Percentiles rank a stretch among this genome's conserved stretches.
Evolutionary conservation across 2,797 vertebrate genomes (phyloP).

Genomic region (Rhadinocentrus ornatus): DNA sequence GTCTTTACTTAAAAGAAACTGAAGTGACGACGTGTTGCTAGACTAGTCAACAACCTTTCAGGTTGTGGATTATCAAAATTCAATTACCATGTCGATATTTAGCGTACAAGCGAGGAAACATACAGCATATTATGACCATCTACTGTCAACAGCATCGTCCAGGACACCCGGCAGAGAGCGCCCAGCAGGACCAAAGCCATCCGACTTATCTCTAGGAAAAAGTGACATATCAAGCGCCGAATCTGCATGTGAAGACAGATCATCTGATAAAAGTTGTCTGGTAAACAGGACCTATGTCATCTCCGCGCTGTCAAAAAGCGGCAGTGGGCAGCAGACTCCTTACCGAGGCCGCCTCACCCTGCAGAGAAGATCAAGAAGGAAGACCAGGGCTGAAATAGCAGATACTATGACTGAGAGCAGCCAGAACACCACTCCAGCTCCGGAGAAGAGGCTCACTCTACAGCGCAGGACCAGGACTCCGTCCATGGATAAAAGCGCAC

Average conservation of each 20-base stretch:
- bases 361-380: conserved; percentile 84
- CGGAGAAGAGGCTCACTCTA: conserved; percentile 79
- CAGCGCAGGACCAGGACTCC: conserved; percentile 77
- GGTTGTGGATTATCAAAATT: conserved; percentile 11
- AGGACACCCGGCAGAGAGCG: conserved; percentile 50
- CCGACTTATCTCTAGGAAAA: conserved; percentile 13
- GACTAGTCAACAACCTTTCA: not conserved
- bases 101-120: conserved; percentile 72
- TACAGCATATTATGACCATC: conserved; percentile 70
- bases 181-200: conserved; percentile 23
- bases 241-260: conserved; percentile 48
- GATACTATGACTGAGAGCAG: conserved; percentile 54
- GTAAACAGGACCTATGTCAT: conserved; percentile 87
- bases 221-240: conserved; percentile 27
- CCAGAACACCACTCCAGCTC: conserved; percentile 55
- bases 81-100: conserved; percentile 72
- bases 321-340: conserved; percentile 46
- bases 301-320: conserved; percentile 77
- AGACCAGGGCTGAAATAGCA: conserved; percentile 50
- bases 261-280: conserved; percentile 69
- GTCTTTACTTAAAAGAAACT: not conserved
- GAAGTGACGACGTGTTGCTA: not conserved
- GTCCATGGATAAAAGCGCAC: conserved; percentile 61
- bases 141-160: conserved; percentile 48
- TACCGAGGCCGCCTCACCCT: conserved; percentile 77